Evolutionary conservation across 2,888 invertebrate species (phyloP).

Genomic region (Eristalis tenax): DNA sequence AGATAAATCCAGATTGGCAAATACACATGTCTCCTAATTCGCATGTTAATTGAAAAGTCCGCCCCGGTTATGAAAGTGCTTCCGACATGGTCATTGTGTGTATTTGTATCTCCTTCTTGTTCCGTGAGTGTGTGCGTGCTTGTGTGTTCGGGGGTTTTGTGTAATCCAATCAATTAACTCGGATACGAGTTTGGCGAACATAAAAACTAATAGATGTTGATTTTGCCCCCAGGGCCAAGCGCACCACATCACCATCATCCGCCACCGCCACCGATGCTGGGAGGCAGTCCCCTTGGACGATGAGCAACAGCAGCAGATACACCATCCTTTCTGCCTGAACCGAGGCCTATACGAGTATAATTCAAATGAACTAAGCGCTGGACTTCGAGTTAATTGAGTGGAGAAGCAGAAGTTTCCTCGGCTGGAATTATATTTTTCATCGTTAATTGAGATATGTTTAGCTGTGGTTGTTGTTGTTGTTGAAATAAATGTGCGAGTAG

Average conservation of each 20-base stretch:
- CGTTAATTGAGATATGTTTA: slow-evolving; percentile 35
- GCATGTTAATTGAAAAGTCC: slow-evolving; percentile 76
- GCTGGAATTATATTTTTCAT: slow-evolving; percentile 44
- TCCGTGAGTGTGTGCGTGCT: neutral
- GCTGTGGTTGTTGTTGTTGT: neutral
- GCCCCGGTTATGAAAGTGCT: slow-evolving; percentile 66
- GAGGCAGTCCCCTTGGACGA: neutral
- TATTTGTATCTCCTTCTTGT: slow-evolving; percentile 33
- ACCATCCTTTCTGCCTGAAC: neutral
- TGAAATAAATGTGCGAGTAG: too few species aligned
- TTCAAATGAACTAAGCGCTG: slow-evolving; percentile 39
- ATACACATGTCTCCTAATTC: slow-evolving; percentile 74
- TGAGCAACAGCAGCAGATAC: neutral
- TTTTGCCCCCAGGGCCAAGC: slow-evolving; percentile 53
- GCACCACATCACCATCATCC: neutral
- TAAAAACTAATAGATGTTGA: slow-evolving; percentile 72
- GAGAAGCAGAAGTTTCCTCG: slow-evolving; percentile 23
- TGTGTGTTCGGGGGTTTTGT: slow-evolving; percentile 23
- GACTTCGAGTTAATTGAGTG: slow-evolving; percentile 54
- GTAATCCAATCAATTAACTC: slow-evolving; percentile 70
- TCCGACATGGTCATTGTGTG: slow-evolving; percentile 60
- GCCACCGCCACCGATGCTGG: neutral
- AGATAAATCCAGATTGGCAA: slow-evolving; percentile 67
- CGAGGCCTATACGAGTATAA: slow-evolving; percentile 19
- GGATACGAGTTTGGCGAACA: slow-evolving; percentile 63